Conservation (phyloP, 2,113 vertebrate species). For the Hemicordylus capensis region DNA sequence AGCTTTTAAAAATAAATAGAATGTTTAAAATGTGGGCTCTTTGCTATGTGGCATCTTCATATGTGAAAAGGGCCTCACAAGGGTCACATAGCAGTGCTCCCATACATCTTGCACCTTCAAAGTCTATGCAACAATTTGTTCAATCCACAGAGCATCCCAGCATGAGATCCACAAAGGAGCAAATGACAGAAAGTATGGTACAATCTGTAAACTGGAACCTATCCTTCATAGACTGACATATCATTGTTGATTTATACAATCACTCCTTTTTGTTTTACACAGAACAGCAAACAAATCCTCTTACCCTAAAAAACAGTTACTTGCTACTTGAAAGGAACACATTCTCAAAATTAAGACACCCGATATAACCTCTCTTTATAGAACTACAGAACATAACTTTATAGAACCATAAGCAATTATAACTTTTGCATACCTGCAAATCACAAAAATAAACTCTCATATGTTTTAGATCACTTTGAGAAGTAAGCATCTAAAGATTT, state of each 20-base stretch:
- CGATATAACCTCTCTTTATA: neutral
- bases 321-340: neutral
- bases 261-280: no score
- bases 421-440: neutral
- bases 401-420: neutral
- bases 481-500: constrained; percentile 14
- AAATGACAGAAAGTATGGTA: neutral
- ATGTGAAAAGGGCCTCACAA: neutral
- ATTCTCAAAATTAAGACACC: neutral
- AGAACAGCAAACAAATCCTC: neutral
- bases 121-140: neutral
- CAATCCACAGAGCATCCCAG: neutral
- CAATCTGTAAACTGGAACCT: neutral
- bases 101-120: neutral
- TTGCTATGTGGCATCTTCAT: neutral
- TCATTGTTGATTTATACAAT: neutral
- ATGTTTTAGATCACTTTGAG: neutral
- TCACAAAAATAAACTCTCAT: neutral
- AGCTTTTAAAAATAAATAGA: no score
- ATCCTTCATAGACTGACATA: neutral
- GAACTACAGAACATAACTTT: neutral
- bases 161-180: neutral
- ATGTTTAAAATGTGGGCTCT: neutral
- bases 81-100: neutral
- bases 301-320: neutral